Conservation (phyloP, 2,797 vertebrate species). For the Schizopygopsis malacanthus region DNA sequence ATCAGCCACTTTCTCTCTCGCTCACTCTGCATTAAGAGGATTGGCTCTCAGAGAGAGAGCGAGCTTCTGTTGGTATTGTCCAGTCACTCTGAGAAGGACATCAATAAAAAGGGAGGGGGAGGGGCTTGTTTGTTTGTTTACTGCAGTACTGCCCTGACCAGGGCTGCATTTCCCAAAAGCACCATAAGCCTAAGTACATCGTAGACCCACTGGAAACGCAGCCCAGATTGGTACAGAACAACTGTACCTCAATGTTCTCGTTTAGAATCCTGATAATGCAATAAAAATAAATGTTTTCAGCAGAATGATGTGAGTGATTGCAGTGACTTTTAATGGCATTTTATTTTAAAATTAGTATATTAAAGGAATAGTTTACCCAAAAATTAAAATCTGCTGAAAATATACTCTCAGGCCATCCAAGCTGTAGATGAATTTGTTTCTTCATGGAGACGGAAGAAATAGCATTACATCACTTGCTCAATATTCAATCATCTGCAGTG, state of each 20-base stretch:
- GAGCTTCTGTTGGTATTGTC: slow-evolving; percentile 38
- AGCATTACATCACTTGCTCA: neutral
- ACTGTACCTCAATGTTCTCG: neutral
- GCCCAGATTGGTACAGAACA: neutral
- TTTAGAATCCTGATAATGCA: neutral
- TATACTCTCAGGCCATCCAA: neutral
- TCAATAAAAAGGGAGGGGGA: slow-evolving; percentile 12
- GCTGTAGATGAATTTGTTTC: neutral
- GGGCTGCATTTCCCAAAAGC: no score
- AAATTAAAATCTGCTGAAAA: neutral
- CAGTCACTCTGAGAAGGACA: slow-evolving; percentile 31
- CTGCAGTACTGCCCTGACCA: slow-evolving; percentile 9
- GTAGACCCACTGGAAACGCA: no score
- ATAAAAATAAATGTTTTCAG: neutral
- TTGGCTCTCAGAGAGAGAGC: slow-evolving; percentile 65
- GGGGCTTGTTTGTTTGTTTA: slow-evolving; percentile 40
- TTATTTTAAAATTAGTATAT: neutral
- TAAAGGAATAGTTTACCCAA: neutral
- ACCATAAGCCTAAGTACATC: no score
- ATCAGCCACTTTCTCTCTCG: slow-evolving; percentile 25
- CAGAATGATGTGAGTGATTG: neutral
- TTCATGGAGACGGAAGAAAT: neutral
- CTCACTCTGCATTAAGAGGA: slow-evolving; percentile 51
- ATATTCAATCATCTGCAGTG: neutral
- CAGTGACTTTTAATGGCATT: neutral